A percentile compares a stretch with the other conserved stretches of the same genome.
Conservation (phyloP, 2,113 vertebrate genomes). For the Ceyx margarethae region DNA sequence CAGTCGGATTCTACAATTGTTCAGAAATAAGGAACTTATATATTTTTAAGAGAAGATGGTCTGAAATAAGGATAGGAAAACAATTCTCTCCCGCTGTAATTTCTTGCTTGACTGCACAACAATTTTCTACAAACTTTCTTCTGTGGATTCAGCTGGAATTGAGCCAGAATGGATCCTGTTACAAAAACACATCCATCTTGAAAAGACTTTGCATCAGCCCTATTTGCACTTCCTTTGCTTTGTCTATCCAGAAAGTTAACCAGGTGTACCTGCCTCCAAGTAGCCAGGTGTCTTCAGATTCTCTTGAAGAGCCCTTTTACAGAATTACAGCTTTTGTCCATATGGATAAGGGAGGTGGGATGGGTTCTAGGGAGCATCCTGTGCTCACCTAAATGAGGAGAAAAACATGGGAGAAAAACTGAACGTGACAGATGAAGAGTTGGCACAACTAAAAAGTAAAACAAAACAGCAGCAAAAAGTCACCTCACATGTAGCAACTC, state of each 20-base stretch:
- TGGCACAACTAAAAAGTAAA: neutral
- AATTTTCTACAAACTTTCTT: constrained; percentile 58
- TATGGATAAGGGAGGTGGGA: too few species aligned
- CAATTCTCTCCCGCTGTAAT: constrained; percentile 52
- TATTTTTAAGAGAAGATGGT: constrained; percentile 52
- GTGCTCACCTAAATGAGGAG: neutral
- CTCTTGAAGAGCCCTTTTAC: neutral
- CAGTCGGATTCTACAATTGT: constrained; percentile 44
- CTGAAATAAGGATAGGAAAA: constrained; percentile 56
- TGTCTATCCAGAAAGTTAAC: neutral
- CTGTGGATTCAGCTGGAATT: constrained; percentile 45
- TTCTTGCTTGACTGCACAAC: constrained; percentile 68
- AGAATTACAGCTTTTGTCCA: neutral
- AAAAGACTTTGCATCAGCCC: neutral
- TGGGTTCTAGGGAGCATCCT: neutral
- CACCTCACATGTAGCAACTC: neutral
- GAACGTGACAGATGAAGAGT: fast-evolving
- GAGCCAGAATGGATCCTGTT: constrained; percentile 3
- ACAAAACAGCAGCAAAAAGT: neutral
- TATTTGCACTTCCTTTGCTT: neutral
- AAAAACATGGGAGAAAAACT: neutral
- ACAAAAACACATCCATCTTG: constrained; percentile 17
- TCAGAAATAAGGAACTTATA: constrained; percentile 51
- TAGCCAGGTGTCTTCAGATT: neutral
- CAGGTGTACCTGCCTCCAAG: neutral